Conservation (phyloP, 2,113 vertebrate species). For the Leptobrachium leishanense region DNA sequence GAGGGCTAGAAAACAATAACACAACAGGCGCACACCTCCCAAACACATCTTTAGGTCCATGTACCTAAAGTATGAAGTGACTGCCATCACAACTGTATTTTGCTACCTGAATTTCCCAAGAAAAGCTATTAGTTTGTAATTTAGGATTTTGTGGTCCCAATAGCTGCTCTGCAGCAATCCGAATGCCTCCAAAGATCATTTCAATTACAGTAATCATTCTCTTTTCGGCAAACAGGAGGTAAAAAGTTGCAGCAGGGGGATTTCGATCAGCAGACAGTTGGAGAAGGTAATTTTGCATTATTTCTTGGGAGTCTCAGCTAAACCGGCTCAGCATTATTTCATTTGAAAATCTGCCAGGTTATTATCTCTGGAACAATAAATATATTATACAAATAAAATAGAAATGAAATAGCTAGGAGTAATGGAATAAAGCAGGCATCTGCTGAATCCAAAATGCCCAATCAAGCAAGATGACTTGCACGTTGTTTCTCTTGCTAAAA, state of each 20-base stretch:
- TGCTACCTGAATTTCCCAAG: too few relatives aligned
- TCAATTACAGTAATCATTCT: conserved; percentile 17
- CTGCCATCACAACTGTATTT: too few relatives aligned
- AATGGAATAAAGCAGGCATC: conserved; percentile 47
- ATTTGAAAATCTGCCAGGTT: conserved; percentile 36
- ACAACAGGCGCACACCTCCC: too few relatives aligned
- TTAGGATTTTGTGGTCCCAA: too few relatives aligned
- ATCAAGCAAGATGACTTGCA: conserved; percentile 31
- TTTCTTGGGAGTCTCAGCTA: conserved; percentile 28
- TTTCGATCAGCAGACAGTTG: conserved; percentile 9
- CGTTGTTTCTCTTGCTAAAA: conserved; percentile 36
- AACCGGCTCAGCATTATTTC: conserved; percentile 27
- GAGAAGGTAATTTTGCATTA: conserved; percentile 41
- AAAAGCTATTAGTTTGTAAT: too few relatives aligned
- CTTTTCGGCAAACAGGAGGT: conserved; percentile 21
- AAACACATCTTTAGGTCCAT: too few relatives aligned
- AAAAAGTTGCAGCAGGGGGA: conserved; percentile 17
- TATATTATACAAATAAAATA: conserved; percentile 42
- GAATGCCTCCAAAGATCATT: not conserved
- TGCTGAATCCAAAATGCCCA: conserved; percentile 39
- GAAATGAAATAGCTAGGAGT: conserved; percentile 20
- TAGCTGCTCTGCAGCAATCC: too few relatives aligned
- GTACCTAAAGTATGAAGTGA: too few relatives aligned
- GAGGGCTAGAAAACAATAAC: too few relatives aligned
- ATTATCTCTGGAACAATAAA: conserved; percentile 47